Evolutionary conservation across 2,797 vertebrate species (phyloP).

Genomic region (Rhodeus uyekii): DNA sequence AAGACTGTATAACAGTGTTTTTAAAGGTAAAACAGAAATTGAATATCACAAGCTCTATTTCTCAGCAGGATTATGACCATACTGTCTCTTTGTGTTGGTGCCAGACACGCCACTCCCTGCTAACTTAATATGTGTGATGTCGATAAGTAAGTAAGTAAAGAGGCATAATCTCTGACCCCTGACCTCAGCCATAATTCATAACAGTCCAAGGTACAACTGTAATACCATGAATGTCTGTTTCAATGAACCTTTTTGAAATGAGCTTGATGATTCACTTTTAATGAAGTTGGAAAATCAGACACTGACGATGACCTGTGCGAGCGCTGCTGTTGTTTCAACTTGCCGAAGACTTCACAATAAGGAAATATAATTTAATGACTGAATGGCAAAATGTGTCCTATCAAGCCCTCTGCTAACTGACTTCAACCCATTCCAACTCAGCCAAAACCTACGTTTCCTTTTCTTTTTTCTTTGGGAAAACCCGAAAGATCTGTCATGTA

Average conservation of each 20-base stretch:
- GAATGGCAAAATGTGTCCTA: not conserved
- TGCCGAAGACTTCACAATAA: not conserved
- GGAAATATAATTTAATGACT: not conserved
- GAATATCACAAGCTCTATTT: not conserved
- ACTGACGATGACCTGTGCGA: not conserved
- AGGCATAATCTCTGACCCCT: not conserved
- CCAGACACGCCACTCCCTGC: not conserved
- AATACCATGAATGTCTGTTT: not conserved
- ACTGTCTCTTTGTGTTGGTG: not conserved
- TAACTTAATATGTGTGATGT: not conserved
- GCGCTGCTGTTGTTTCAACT: not conserved
- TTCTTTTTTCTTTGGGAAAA: not conserved
- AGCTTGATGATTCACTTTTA: not conserved
- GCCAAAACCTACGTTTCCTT: not conserved
- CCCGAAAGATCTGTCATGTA: not conserved
- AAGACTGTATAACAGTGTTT: not conserved
- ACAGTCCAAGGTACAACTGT: not conserved
- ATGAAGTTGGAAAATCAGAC: not conserved
- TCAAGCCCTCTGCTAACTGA: not conserved
- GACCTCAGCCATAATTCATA: not conserved
- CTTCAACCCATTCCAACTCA: not conserved
- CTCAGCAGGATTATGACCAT: not conserved
- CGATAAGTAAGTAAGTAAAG: not conserved
- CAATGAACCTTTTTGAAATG: not conserved
- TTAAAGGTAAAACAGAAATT: not conserved